Evolutionary conservation across 2,888 invertebrate genomes (phyloP), one percentile per base, ranked within the genome.

Genomic region (Xestia ashworthii): DNA sequence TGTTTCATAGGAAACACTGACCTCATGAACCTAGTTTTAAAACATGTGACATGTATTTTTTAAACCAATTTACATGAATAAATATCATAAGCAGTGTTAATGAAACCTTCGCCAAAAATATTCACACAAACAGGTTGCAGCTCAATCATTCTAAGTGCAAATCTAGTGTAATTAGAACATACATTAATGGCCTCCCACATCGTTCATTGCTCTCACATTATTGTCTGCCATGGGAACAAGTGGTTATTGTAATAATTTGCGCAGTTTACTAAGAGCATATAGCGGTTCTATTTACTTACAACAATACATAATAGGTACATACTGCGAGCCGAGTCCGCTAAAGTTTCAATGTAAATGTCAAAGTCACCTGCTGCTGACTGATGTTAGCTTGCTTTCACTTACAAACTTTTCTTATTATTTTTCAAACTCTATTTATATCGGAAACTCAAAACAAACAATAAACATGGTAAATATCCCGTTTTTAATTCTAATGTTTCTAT

Each of bases 191-290:
- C 38, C 25, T 67, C 81, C 53, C 81, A 75, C 79, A n/a, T 32
- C 53, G 79, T 48, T 32, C 67, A 75, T 64, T 79, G 76, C 82
- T 55, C 76, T n/a, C 75, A 11, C 75, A 75, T 67, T 66, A 48
- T 60, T 74, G 46, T 16, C 14, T 14, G 25, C 8, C 46, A 62
- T 67, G 82, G 41, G 76, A 55, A 67, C 60, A 38, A 32, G 66
- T 25, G 12, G 19, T 46, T 67, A 48, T 60, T 75, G 53, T 75
- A n/a, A 55, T 67, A 41, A 81, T 46, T 74, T 38, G 25, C 46
- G 22, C 60, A 38, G 46, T 62, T 74, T 46, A 53, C 46, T 60
- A 16, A 38, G 16, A 74, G 44, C 58, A 44, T 12, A 44, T 22
- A 60, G 60, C 58, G 38, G 44, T 12, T 46, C 12, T 32, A 5